Conservation (phyloP, 1,140 invertebrate species). For the Tetragonula clypearis region DNA sequence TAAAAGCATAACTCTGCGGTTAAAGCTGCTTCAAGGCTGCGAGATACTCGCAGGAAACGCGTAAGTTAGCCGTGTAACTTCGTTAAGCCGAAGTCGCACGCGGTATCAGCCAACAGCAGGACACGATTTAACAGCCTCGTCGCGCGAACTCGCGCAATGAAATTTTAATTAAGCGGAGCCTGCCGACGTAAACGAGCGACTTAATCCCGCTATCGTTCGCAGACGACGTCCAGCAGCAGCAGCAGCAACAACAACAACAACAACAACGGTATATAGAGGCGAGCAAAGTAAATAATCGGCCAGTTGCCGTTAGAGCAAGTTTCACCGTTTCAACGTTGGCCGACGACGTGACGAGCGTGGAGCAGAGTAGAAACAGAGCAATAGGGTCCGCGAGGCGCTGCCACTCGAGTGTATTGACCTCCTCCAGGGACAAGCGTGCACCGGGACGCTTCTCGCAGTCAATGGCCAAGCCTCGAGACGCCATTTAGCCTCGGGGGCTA, state of each 20-base stretch:
- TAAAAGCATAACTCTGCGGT: no score
- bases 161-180: not conserved
- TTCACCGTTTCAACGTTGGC: not conserved
- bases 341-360: constrained; percentile 12
- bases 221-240: no score
- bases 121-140: not conserved
- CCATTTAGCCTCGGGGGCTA: not conserved
- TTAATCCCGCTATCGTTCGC: not conserved
- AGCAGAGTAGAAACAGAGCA: not conserved
- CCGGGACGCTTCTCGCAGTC: constrained; percentile 41
- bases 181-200: not conserved
- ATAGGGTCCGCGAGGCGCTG: constrained; percentile 43
- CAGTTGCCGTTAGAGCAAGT: not conserved
- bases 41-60: no score
- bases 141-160: not conserved
- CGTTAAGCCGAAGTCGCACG: not conserved
- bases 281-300: constrained; percentile 3
- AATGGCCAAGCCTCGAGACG: constrained; percentile 30
- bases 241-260: not conserved
- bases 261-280: not conserved
- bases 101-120: not conserved
- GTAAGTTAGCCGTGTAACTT: no score
- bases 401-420: constrained; percentile 64
- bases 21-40: no score
- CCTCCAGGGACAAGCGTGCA: constrained; percentile 31